Conservation (phyloP, 37 sponge, comb jelly and placozoan species). For the Eunapius fragilis region DNA sequence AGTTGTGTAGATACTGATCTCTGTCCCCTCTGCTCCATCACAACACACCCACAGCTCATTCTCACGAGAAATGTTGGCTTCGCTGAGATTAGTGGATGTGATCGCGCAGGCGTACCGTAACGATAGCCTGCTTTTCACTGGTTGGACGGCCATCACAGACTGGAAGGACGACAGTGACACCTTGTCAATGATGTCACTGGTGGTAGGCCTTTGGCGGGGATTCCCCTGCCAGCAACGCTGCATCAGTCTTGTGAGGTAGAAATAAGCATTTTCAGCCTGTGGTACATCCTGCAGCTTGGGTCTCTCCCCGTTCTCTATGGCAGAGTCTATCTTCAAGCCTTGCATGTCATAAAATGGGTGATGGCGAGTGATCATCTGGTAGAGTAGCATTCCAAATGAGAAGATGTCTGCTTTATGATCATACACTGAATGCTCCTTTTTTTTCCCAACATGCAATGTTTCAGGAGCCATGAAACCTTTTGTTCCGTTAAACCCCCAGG, state of each 20-base stretch:
- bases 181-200: slow-evolving; percentile 37
- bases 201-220: slow-evolving; percentile 57
- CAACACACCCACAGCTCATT: slow-evolving; percentile 77
- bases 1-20: slow-evolving; percentile 66
- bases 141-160: slow-evolving; percentile 63
- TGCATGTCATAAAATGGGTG: slow-evolving; percentile 69
- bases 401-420: slow-evolving; percentile 86
- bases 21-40: slow-evolving; percentile 66
- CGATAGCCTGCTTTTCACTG: slow-evolving; percentile 56
- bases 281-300: slow-evolving; percentile 73
- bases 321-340: slow-evolving; percentile 52
- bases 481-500: slow-evolving; percentile 73
- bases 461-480: slow-evolving; percentile 94
- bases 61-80: slow-evolving; percentile 7
- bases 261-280: slow-evolving; percentile 46
- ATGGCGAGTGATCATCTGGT: slow-evolving; percentile 78
- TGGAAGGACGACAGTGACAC: slow-evolving; percentile 34
- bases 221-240: slow-evolving; percentile 81
- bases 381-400: slow-evolving; percentile 88
- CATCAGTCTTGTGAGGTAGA: slow-evolving; percentile 78
- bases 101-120: slow-evolving; percentile 57
- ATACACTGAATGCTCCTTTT: slow-evolving; percentile 73
- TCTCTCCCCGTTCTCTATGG: slow-evolving; percentile 58
- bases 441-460: slow-evolving; percentile 69
- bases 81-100: slow-evolving; percentile 17